phyloP scores from a whole-genome alignment of 37 sponge, comb jelly and placozoan species.

The Haliclona indistincta region DNA sequence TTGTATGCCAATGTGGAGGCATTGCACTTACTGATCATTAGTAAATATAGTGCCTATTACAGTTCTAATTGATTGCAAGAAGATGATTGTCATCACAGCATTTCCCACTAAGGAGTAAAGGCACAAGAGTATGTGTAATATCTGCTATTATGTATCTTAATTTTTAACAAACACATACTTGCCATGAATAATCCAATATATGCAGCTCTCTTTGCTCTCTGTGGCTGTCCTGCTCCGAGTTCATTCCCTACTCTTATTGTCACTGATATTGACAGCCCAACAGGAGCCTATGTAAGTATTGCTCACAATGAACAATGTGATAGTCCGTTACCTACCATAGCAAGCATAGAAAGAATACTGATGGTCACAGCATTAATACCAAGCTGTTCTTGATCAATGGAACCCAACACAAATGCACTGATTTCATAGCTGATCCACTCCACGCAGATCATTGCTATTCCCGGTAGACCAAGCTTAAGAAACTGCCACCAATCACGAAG shows the following conservation, averaged over 20 bases:
- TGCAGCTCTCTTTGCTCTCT: constrained; percentile 33
- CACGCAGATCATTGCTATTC: constrained; percentile 28
- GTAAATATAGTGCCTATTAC: not conserved
- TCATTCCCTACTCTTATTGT: constrained; percentile 62
- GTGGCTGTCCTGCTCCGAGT: constrained; percentile 64
- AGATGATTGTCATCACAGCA: not conserved
- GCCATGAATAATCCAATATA: constrained; percentile 16
- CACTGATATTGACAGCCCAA: constrained; percentile 33
- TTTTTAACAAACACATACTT: constrained; percentile 2
- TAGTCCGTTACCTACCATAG: constrained; percentile 25
- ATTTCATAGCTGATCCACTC: constrained; percentile 57
- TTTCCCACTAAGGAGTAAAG: not conserved
- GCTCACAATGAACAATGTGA: not conserved
- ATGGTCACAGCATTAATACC: constrained; percentile 39
- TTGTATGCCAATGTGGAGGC: not conserved
- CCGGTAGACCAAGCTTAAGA: constrained; percentile 51
- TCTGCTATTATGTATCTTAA: too few relatives aligned
- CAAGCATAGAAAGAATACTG: constrained; percentile 12
- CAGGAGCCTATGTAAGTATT: constrained; percentile 22
- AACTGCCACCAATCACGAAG: constrained; percentile 57
- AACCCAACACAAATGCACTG: constrained; percentile 46
- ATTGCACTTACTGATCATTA: constrained; percentile 8
- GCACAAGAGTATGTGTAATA: too few relatives aligned
- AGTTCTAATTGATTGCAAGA: not conserved
- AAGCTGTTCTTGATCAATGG: constrained; percentile 30